These are phyloP conservation scores for Danio aesculapii DNA, from an alignment of 2,797 vertebrate genomes.

Conservation along the genomic window DNA sequence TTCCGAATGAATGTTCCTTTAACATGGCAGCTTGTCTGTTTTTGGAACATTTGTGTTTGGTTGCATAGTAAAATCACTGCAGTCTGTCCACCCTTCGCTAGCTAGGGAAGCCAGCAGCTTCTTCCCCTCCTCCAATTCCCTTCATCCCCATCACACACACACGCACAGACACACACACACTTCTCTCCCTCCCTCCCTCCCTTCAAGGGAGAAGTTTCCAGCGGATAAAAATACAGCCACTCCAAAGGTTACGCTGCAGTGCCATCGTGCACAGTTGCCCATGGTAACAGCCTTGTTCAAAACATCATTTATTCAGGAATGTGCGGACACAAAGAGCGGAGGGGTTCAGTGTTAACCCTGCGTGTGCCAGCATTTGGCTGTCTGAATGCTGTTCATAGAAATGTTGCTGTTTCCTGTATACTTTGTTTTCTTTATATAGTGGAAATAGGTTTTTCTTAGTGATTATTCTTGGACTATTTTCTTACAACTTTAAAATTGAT, in stretches of 20 bases:
- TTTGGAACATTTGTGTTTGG: constrained; percentile 43
- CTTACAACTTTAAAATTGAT: background rate
- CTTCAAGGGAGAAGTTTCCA: constrained; percentile 74
- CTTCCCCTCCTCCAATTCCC: constrained; percentile 47
- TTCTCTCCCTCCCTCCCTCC: constrained; percentile 59
- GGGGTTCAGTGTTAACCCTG: constrained; percentile 77
- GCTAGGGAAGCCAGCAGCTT: constrained; percentile 66
- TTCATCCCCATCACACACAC: constrained; percentile 33
- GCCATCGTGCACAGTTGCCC: constrained; percentile 79
- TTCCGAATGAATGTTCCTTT: background rate
- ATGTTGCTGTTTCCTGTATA: background rate
- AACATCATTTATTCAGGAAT: constrained; percentile 87
- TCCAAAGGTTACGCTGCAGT: constrained; percentile 77
- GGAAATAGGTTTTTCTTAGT: background rate
- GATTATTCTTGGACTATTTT: background rate
- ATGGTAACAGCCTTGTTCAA: constrained; percentile 80
- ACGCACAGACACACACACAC: constrained; percentile 22
- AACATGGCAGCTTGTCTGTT: constrained; percentile 19
- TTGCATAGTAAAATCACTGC: constrained; percentile 67
- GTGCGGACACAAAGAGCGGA: constrained; percentile 75
- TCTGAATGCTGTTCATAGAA: background rate
- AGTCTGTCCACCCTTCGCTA: constrained; percentile 70
- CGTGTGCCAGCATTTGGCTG: constrained; percentile 30
- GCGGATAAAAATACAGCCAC: constrained; percentile 80
- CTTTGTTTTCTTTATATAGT: constrained; percentile 8